A percentile compares a stretch with the other conserved stretches of the same genome.
phyloP scores from a whole-genome alignment of 2,888 invertebrate species.

The Onchidella celtica region DNA sequence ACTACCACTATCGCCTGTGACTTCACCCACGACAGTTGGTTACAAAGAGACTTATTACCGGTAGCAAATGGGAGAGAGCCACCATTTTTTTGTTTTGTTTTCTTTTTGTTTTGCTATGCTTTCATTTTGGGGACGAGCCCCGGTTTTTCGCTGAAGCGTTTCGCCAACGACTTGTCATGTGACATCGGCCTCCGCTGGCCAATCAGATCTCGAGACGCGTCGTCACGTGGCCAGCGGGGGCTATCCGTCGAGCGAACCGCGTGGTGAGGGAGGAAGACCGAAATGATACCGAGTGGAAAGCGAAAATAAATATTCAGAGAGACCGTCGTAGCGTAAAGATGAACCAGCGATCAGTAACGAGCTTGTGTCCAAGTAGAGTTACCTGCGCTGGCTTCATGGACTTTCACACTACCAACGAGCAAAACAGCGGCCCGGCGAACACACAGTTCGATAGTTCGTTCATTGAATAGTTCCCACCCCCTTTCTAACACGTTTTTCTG shows the following conservation, averaged over 20 bases:
- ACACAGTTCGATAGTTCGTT: no score
- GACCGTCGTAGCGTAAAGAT: no score
- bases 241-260: neutral
- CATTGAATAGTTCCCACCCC: no score
- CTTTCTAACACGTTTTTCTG: no score
- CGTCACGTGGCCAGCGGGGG: neutral
- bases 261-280: neutral
- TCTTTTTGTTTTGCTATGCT: neutral
- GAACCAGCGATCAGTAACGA: no score
- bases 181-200: slow-evolving; percentile 10
- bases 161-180: slow-evolving; percentile 2
- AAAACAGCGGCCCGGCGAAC: no score
- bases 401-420: no score
- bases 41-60: neutral
- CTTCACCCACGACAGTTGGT: slow-evolving; percentile 1
- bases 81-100: neutral
- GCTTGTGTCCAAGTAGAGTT: no score
- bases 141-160: neutral
- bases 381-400: no score
- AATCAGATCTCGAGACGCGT: neutral
- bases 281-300: neutral
- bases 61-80: neutral
- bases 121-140: slow-evolving; percentile 12
- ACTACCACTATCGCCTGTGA: neutral
- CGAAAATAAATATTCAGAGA: neutral